Evolutionary conservation across 2,888 invertebrate genomes (phyloP).

Genomic region (Incurvaria masculella): DNA sequence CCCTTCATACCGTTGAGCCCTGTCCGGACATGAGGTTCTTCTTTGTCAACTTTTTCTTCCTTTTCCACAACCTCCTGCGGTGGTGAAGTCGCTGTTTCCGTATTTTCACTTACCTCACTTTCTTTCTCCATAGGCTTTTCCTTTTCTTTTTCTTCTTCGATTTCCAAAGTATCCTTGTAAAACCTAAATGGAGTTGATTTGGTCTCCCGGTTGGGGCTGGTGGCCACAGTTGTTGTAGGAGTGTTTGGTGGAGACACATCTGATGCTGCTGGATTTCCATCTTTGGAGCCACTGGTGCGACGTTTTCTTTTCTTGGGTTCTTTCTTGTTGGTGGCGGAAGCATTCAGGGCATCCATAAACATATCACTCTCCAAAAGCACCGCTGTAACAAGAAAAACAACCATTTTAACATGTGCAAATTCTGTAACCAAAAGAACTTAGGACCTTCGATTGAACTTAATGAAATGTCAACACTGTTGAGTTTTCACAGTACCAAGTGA

Average conservation of each 20-base stretch:
- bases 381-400: slow-evolving; percentile 54
- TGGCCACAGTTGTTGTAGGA: slow-evolving; percentile 43
- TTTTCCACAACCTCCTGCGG: slow-evolving; percentile 12
- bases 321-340: slow-evolving; percentile 72
- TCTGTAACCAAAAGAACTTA: too few relatives aligned
- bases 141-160: slow-evolving; percentile 59
- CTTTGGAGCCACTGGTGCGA: slow-evolving; percentile 67
- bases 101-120: slow-evolving; percentile 23
- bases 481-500: too few relatives aligned
- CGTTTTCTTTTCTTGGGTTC: slow-evolving; percentile 78
- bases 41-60: slow-evolving; percentile 25
- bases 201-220: slow-evolving; percentile 39
- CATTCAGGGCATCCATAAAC: slow-evolving; percentile 88
- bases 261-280: slow-evolving; percentile 45
- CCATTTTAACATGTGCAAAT: too few relatives aligned
- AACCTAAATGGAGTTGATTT: slow-evolving; percentile 68
- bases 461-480: too few relatives aligned
- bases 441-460: too few relatives aligned
- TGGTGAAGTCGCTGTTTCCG: slow-evolving; percentile 22
- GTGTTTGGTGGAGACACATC: slow-evolving; percentile 56
- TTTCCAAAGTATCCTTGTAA: slow-evolving; percentile 88
- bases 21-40: slow-evolving; percentile 32
- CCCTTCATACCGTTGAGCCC: slow-evolving; percentile 65
- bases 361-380: slow-evolving; percentile 85
- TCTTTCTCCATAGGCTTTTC: slow-evolving; percentile 24